Percentiles rank a stretch among this genome's conserved stretches.
Conservation (phyloP, 2,888 invertebrate species). For the Salticus scenicus region DNA sequence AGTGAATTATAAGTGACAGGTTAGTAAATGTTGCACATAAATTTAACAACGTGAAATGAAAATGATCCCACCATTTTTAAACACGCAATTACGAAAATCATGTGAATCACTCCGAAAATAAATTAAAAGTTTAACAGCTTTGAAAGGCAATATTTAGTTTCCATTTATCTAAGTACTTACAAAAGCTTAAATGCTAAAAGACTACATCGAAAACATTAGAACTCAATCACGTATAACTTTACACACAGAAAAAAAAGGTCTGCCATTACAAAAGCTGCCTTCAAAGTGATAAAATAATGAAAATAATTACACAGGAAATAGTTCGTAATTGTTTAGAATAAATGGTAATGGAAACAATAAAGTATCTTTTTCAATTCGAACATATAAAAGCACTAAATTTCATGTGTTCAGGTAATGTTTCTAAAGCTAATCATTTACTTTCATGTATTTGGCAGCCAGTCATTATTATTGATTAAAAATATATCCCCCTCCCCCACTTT, state of each 20-base stretch:
- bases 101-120: too few relatives aligned
- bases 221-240: not conserved
- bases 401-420: not conserved
- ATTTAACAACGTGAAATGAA: too few relatives aligned
- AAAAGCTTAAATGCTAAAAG: too few relatives aligned
- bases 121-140: too few relatives aligned
- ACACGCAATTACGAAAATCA: too few relatives aligned
- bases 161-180: too few relatives aligned
- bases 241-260: not conserved
- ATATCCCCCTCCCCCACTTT: not conserved
- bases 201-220: not conserved
- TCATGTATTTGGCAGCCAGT: not conserved
- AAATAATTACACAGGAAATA: not conserved
- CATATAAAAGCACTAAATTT: conserved; percentile 12
- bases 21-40: too few relatives aligned
- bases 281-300: not conserved
- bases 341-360: not conserved
- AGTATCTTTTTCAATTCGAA: not conserved
- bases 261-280: not conserved
- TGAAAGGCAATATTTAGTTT: too few relatives aligned
- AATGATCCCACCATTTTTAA: too few relatives aligned
- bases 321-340: too few relatives aligned
- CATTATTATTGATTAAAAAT: not conserved
- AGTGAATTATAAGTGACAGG: too few relatives aligned
- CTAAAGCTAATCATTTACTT: not conserved